Base-by-base conservation (phyloP, 2,888 invertebrate species). In the Orthonevra nobilis region DNA sequence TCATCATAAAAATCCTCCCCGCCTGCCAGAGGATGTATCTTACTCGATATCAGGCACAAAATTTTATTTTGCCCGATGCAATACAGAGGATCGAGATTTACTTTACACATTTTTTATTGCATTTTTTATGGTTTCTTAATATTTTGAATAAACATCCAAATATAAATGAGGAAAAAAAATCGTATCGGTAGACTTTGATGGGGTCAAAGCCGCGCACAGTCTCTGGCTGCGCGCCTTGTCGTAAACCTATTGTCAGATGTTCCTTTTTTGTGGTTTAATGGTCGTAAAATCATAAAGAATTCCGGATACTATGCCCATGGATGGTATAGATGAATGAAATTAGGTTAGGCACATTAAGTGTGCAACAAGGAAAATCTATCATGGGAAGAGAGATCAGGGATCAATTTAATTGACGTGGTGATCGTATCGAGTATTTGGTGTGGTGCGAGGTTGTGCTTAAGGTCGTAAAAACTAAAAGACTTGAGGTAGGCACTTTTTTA, bases 1-100 rank as follows among this genome's bases (percentile, higher is more conserved):
- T 75, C 61, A 69, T 69, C 54, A 75, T 75, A 69, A 75, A 75
- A 58, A 14, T 58, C 7, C 19, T 4, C 23, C 23, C 23, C 5
- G 5, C 23, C 23, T 23, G 10, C n/a, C 32, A 14, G 14, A 23
- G 61, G 54, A 50, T 34, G 19, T 44, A 40, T 40, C 32, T 7
- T 7, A 28, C n/a, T n/a, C n/a, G 32, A 42, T 32, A 32, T 60
- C n/a, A n/a, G n/a, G n/a, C n/a, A n/a, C n/a, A n/a, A 50, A 42
- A 48, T 50, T 52, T 50, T 9, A 38, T 50, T 63, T 48, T 48
- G 48, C 61, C 46, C 26, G 38, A 19, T 61, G 14, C 15, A n/a
- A n/a, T 4, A 9, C 4, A 44, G 14, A 23, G 28, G 26, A 1
- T 9, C 10, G 12, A 40, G 3, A 17, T 42, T 44, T 42, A 64